phyloP scores from a whole-genome alignment of 2,797 vertebrate genomes.

The Adrianichthys oophorus region DNA sequence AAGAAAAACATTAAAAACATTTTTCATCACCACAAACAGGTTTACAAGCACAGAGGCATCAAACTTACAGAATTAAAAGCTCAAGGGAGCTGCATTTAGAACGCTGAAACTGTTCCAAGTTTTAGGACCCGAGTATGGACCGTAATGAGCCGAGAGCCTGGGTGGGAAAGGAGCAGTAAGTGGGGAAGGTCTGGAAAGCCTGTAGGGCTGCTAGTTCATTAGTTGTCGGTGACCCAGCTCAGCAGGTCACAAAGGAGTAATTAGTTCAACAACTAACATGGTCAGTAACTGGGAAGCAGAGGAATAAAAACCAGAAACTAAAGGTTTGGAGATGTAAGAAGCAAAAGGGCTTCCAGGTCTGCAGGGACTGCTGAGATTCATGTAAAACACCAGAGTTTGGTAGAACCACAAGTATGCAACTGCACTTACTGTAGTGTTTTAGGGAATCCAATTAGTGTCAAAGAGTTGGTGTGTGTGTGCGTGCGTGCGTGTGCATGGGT shows the following conservation, averaged over 20 bases:
- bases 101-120: constrained; percentile 51
- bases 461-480: constrained; percentile 15
- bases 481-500: constrained; percentile 15
- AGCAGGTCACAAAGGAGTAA: constrained; percentile 55
- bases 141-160: constrained; percentile 46
- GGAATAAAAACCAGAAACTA: constrained; percentile 17
- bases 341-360: constrained; percentile 3
- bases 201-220: constrained; percentile 55
- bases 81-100: constrained; percentile 22
- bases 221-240: constrained; percentile 56
- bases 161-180: constrained; percentile 16
- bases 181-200: constrained; percentile 36
- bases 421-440: not conserved
- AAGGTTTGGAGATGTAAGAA: constrained; percentile 7
- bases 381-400: constrained; percentile 15
- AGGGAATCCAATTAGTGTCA: constrained; percentile 29
- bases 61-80: constrained; percentile 20
- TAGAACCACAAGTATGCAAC: not conserved
- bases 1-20: too few species aligned
- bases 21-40: not conserved
- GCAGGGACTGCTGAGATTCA: constrained; percentile 2
- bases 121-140: constrained; percentile 44
- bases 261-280: constrained; percentile 54
- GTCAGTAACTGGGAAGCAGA: constrained; percentile 21
- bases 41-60: not conserved